These are phyloP conservation scores for Drosophila sechellia DNA, from an alignment of 1,140 invertebrate genomes.

Conservation along the genomic window DNA sequence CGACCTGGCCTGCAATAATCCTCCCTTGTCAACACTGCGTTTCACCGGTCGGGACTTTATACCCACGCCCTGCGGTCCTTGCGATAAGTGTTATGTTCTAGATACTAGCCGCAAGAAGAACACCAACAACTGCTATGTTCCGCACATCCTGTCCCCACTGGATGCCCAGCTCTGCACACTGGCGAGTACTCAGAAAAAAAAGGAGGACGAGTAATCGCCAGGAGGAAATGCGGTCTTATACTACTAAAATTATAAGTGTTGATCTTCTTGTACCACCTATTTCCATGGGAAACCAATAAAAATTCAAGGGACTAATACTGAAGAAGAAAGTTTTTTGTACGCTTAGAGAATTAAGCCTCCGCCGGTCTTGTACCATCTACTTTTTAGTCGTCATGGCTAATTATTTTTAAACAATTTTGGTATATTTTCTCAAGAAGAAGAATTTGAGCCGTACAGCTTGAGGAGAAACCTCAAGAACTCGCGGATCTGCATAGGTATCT, in stretches of 20 bases:
- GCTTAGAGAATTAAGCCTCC: too few species aligned
- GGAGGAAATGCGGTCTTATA: background rate
- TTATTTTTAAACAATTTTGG: too few species aligned
- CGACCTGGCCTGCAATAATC: conserved; percentile 57
- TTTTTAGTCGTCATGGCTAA: too few species aligned
- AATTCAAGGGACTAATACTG: too few species aligned
- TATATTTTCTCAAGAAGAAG: too few species aligned
- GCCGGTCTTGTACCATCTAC: too few species aligned
- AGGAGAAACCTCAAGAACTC: too few species aligned
- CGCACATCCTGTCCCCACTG: conserved; percentile 1
- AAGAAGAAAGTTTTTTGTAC: too few species aligned
- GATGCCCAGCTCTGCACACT: conserved; percentile 14
- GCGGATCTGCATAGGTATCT: too few species aligned
- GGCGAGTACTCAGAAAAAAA: background rate
- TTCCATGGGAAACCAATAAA: too few species aligned
- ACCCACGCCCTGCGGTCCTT: conserved; percentile 64
- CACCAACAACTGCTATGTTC: conserved; percentile 38
- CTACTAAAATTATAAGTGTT: background rate
- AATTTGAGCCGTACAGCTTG: too few species aligned
- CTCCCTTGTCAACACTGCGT: conserved; percentile 55
- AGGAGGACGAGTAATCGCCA: background rate
- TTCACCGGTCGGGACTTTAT: conserved; percentile 59
- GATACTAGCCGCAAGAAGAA: conserved; percentile 46
- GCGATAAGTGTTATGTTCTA: conserved; percentile 44
- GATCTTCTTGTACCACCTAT: background rate